Conservation (phyloP, 2,797 vertebrate species). For the Fistularia commersonii region DNA sequence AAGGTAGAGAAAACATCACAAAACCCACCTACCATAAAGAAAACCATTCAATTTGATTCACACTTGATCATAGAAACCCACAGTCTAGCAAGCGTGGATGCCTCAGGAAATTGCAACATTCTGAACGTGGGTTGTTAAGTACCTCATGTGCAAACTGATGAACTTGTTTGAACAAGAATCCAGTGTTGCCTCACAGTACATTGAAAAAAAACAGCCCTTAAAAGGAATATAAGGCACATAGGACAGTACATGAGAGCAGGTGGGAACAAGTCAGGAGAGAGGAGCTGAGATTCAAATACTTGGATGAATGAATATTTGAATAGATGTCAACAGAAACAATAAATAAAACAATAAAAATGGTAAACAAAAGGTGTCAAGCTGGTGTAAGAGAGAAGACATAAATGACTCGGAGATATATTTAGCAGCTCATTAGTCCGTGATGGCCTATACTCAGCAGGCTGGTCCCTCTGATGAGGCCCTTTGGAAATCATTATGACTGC, state of each 20-base stretch:
- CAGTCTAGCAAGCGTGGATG: conserved; percentile 24
- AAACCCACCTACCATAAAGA: no score
- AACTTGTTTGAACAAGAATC: conserved; percentile 55
- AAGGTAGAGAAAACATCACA: no score
- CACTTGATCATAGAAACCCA: conserved; percentile 22
- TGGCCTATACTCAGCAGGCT: conserved; percentile 67
- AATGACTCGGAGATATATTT: conserved; percentile 70
- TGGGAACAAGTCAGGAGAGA: not conserved
- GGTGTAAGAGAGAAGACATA: conserved; percentile 52
- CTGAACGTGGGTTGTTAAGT: conserved; percentile 44
- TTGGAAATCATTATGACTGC: conserved; percentile 71
- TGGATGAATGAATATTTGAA: not conserved
- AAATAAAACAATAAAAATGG: conserved; percentile 4
- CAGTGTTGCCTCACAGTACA: conserved; percentile 52
- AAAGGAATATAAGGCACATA: conserved; percentile 27
- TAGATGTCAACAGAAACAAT: not conserved
- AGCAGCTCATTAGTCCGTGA: conserved; percentile 74
- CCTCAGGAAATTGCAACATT: conserved; percentile 37
- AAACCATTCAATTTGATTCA: no score
- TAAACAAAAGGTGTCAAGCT: conserved; percentile 6
- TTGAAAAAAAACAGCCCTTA: conserved; percentile 36
- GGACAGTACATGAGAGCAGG: conserved; percentile 19
- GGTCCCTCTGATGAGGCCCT: conserved; percentile 66
- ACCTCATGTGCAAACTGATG: conserved; percentile 36
- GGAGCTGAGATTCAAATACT: not conserved